Evolutionary conservation across 2,888 invertebrate species (phyloP).

Genomic region (Cheilosia vulpina): DNA sequence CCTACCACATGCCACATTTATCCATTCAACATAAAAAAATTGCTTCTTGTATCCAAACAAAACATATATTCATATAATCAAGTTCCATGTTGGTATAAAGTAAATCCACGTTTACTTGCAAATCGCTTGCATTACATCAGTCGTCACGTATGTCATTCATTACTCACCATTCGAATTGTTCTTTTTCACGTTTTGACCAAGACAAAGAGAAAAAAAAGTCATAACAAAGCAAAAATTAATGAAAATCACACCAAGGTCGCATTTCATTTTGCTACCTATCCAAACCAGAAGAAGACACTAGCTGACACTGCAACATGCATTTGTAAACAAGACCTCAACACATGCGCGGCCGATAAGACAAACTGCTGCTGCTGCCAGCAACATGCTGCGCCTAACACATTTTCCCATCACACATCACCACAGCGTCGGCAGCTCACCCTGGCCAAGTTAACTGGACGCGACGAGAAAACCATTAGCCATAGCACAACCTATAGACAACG

Average conservation of each 20-base stretch:
- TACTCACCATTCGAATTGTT: slow-evolving; percentile 13
- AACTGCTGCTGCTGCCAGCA: slow-evolving; percentile 35
- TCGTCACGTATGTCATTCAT: slow-evolving; percentile 50
- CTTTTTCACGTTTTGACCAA: slow-evolving; percentile 39
- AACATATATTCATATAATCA: background rate
- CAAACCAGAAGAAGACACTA: slow-evolving; percentile 8
- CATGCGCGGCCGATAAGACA: background rate
- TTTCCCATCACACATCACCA: background rate
- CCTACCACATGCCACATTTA: too few relatives aligned
- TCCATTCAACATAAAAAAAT: too few relatives aligned
- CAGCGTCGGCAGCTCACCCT: slow-evolving; percentile 14
- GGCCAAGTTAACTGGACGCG: slow-evolving; percentile 13
- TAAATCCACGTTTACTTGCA: background rate
- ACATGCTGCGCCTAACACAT: slow-evolving; percentile 46
- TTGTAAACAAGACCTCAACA: slow-evolving; percentile 36
- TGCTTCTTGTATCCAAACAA: too few relatives aligned
- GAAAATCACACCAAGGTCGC: slow-evolving; percentile 55
- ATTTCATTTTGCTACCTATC: slow-evolving; percentile 10
- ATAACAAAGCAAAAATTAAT: slow-evolving; percentile 1
- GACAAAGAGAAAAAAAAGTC: background rate
- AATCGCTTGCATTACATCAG: slow-evolving; percentile 5
- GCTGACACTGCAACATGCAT: slow-evolving; percentile 48
- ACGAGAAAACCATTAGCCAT: slow-evolving; percentile 21
- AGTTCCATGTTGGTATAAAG: background rate
- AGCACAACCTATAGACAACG: slow-evolving; percentile 33